phyloP scores from a whole-genome alignment of 37 sponge, comb jelly and placozoan species.

The Hexactinellida sp. region DNA sequence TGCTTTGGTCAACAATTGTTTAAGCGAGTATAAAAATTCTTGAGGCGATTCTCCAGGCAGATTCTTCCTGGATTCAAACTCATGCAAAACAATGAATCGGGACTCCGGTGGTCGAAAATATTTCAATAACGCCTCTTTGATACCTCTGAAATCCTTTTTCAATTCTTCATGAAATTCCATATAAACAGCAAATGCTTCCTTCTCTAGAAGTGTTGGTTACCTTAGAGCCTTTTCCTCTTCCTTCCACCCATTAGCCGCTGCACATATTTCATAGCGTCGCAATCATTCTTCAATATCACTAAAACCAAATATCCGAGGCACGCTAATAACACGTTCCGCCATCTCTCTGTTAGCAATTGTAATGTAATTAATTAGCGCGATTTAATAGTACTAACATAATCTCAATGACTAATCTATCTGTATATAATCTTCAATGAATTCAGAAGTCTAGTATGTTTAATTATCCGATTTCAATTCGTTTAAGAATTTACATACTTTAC shows the following conservation, averaged over 20 bases:
- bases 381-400: background rate
- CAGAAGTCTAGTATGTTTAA: too few species aligned
- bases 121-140: background rate
- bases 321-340: background rate
- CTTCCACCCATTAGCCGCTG: background rate
- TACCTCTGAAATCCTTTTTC: background rate
- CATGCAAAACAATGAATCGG: background rate
- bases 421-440: background rate
- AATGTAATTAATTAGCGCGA: background rate
- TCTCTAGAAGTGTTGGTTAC: background rate
- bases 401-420: background rate
- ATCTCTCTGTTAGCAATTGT: constrained; percentile 11
- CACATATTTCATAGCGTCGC: background rate
- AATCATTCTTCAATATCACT: background rate
- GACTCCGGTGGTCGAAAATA: background rate
- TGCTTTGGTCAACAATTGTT: too few species aligned
- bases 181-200: background rate
- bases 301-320: background rate
- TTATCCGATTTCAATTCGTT: too few species aligned
- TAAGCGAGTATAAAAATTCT: too few species aligned
- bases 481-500: too few species aligned
- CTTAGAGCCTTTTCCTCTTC: constrained; percentile 2
- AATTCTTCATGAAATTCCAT: background rate
- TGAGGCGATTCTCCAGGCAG: too few species aligned
- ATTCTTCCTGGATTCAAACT: constrained; percentile 3